These are phyloP conservation scores for Rhea pennata DNA, from an alignment of 2,113 vertebrate genomes.

Conservation along the genomic window DNA sequence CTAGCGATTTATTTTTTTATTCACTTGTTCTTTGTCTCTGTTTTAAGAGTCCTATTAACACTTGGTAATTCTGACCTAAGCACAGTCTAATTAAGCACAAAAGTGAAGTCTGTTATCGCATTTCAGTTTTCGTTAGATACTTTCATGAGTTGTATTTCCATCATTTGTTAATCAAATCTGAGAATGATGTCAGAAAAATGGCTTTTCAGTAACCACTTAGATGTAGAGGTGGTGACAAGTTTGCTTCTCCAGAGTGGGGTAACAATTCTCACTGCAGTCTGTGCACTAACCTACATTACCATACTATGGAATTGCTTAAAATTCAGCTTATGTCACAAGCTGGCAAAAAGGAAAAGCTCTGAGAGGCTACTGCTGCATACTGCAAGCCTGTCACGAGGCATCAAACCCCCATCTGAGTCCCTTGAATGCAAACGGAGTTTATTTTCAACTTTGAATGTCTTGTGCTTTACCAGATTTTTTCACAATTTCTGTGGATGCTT, in stretches of 20 bases:
- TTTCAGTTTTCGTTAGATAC: slow-evolving; percentile 16
- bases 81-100: not conserved
- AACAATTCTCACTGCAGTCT: not conserved
- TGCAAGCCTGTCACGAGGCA: not conserved
- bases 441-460: not conserved
- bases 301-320: not conserved
- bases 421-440: not conserved
- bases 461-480: not conserved
- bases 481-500: not conserved
- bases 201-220: not conserved
- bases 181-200: not conserved
- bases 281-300: not conserved
- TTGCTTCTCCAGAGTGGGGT: not conserved
- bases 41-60: slow-evolving; percentile 5
- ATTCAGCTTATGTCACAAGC: not conserved
- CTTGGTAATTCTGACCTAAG: slow-evolving; percentile 1
- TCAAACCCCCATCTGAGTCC: not conserved
- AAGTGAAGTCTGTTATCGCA: not conserved
- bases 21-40: not conserved
- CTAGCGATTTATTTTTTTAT: not conserved
- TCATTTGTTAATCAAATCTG: not conserved
- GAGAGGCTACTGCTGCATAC: not conserved
- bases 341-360: not conserved
- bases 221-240: not conserved
- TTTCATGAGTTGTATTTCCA: slow-evolving; percentile 10